Conservation (phyloP, 2,888 invertebrate species). For the Seladonia tumulorum region DNA sequence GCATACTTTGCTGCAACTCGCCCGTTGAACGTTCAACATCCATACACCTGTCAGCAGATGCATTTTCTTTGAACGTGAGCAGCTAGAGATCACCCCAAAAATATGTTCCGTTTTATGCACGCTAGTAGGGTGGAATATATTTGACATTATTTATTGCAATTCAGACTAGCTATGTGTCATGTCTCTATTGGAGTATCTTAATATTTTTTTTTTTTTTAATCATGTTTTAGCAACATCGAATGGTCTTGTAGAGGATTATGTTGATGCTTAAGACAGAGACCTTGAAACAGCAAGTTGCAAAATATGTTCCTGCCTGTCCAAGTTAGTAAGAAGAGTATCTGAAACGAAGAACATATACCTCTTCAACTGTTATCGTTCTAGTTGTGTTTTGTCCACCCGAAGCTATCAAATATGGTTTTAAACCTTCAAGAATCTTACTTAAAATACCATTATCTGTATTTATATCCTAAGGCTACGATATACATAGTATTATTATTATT, state of each 20-base stretch:
- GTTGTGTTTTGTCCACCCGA: too few relatives aligned
- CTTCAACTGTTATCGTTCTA: neutral
- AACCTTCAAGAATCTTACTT: neutral
- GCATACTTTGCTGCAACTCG: constrained; percentile 1
- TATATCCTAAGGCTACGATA: too few relatives aligned
- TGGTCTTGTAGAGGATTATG: neutral
- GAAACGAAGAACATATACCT: neutral
- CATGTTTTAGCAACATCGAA: neutral
- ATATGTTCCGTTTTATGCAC: neutral
- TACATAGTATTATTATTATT: too few relatives aligned
- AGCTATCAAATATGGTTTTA: neutral
- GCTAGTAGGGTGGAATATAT: neutral
- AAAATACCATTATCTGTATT: neutral
- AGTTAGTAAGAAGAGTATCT: neutral
- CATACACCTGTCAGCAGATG: neutral
- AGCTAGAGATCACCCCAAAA: neutral
- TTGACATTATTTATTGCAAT: neutral
- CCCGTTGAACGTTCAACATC: neutral
- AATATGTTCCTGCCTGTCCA: neutral
- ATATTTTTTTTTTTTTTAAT: too few relatives aligned
- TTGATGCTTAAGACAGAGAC: too few relatives aligned
- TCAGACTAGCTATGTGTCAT: neutral
- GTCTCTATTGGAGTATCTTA: too few relatives aligned
- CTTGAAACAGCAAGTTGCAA: neutral
- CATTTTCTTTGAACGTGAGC: neutral